Evolutionary conservation across 2,888 invertebrate species (phyloP).

Genomic region (Diplazon laetatorius): DNA sequence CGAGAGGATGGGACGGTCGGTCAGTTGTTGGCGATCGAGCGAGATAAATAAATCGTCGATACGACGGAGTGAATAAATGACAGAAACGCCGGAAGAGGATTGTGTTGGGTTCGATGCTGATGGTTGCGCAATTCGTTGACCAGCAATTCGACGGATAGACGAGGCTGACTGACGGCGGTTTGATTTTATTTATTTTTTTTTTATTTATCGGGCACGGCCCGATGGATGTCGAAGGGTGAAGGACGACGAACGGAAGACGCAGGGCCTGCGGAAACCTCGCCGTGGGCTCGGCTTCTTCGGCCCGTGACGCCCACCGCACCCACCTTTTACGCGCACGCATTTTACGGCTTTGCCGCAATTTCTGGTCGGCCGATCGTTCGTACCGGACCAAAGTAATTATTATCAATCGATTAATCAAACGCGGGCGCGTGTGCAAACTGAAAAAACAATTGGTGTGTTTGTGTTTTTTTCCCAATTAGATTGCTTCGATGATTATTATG

Average conservation of each 20-base stretch:
- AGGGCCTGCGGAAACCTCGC: constrained; percentile 76
- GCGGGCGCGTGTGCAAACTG: neutral
- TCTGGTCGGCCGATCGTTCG: neutral
- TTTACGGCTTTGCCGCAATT: constrained; percentile 45
- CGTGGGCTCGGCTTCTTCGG: constrained; percentile 79
- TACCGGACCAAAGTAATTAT: constrained; percentile 25
- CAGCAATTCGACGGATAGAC: constrained; percentile 49
- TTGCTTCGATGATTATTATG: too few relatives aligned
- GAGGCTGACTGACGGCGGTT: constrained; percentile 46
- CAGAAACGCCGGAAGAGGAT: constrained; percentile 62
- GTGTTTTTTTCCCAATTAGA: too few relatives aligned
- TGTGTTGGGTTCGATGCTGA: constrained; percentile 64
- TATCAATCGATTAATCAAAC: constrained; percentile 47
- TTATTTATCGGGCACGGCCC: constrained; percentile 59
- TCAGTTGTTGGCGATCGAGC: constrained; percentile 39
- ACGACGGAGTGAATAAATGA: constrained; percentile 52
- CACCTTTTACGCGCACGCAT: constrained; percentile 68
- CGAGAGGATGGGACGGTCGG: constrained; percentile 23
- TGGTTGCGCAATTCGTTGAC: constrained; percentile 62
- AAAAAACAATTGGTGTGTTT: too few relatives aligned
- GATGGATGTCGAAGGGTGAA: constrained; percentile 67
- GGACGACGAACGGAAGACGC: constrained; percentile 73
- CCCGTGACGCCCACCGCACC: constrained; percentile 80
- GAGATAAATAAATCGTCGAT: constrained; percentile 60
- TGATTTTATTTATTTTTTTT: too few relatives aligned